Evolutionary conservation across 2,113 vertebrate genomes (phyloP).

Genomic region (Cynoglossus semilaevis): DNA sequence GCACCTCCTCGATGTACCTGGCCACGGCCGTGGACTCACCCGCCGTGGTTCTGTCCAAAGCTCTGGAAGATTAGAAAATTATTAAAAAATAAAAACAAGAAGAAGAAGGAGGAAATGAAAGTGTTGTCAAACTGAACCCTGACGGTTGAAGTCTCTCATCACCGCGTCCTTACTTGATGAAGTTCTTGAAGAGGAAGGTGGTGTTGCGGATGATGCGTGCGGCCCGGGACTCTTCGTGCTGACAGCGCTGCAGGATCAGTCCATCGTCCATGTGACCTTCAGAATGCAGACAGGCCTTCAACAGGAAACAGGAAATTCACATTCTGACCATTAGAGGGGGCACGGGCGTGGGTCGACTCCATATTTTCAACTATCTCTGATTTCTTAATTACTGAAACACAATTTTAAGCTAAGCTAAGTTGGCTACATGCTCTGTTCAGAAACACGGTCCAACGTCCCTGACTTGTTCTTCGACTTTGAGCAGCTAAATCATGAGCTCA

Average conservation of each 20-base stretch:
- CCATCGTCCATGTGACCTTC: conserved; percentile 98
- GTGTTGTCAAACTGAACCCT: background rate
- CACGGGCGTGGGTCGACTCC: no score
- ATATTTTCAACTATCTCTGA: no score
- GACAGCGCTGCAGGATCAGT: conserved; percentile 90
- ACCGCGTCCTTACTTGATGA: conserved; percentile 81
- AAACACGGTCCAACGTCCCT: no score
- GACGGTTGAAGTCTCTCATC: background rate
- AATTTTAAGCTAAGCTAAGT: no score
- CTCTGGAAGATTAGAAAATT: conserved; percentile 44
- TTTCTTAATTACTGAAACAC: no score
- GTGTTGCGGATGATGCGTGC: conserved; percentile 95
- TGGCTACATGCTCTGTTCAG: no score
- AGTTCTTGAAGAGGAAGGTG: conserved; percentile 87
- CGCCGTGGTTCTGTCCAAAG: conserved; percentile 68
- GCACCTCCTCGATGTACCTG: conserved; percentile 86
- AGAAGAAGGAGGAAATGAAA: background rate
- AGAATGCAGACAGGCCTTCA: conserved; percentile 89
- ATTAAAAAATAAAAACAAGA: background rate
- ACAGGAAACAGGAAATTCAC: conserved; percentile 6
- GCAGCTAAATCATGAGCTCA: no score
- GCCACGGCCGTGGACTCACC: conserved; percentile 78
- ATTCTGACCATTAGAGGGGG: no score
- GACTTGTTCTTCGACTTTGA: no score
- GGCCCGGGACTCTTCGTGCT: conserved; percentile 90